A percentile compares a stretch with the other conserved stretches of the same genome.
Conservation (phyloP, 2,888 invertebrate genomes). For the Papilio demoleus region DNA sequence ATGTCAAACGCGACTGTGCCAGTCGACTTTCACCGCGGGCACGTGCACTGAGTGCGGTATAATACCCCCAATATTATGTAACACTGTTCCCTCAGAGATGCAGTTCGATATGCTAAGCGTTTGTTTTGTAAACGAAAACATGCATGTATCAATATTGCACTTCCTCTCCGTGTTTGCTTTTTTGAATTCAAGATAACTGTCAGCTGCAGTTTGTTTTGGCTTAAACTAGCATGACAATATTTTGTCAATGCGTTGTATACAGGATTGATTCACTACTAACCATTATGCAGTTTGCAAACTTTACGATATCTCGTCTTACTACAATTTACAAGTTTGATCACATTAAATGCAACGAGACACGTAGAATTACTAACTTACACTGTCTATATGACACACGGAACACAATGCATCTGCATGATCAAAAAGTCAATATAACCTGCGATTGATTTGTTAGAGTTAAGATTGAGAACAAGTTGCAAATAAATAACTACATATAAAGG, state of each 20-base stretch:
- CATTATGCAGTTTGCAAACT: too few relatives aligned
- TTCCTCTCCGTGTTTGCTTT: constrained; percentile 6
- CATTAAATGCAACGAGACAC: too few relatives aligned
- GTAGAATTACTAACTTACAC: too few relatives aligned
- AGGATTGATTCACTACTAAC: background rate
- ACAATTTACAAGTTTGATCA: too few relatives aligned
- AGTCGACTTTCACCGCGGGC: constrained; percentile 69
- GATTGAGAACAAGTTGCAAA: too few relatives aligned
- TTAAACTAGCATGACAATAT: background rate
- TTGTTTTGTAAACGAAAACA: constrained; percentile 17
- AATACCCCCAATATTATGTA: constrained; percentile 44
- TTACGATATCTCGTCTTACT: too few relatives aligned
- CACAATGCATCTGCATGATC: too few relatives aligned
- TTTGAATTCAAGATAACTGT: background rate
- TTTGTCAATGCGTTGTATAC: background rate
- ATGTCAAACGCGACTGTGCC: constrained; percentile 57
- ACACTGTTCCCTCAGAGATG: constrained; percentile 37
- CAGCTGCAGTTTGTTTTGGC: background rate
- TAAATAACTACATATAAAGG: too few relatives aligned
- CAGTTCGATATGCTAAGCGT: constrained; percentile 10
- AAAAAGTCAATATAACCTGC: too few relatives aligned
- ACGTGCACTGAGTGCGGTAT: constrained; percentile 45
- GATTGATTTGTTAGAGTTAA: too few relatives aligned
- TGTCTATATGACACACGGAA: too few relatives aligned
- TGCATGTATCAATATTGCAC: background rate